Conservation (phyloP, 2,113 vertebrate genomes). For the Fukomys damarensis region DNA sequence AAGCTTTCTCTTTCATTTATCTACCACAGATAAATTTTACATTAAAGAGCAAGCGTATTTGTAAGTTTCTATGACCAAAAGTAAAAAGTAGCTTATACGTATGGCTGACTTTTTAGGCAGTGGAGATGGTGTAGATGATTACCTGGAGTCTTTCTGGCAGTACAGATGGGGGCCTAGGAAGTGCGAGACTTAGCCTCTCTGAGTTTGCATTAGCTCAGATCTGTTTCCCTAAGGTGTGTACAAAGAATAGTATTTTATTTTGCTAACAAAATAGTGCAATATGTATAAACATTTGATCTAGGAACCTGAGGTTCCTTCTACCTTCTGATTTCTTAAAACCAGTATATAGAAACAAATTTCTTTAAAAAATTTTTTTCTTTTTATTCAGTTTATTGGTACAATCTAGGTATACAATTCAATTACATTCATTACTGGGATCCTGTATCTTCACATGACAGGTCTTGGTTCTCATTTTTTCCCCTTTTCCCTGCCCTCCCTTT, state of each 20-base stretch:
- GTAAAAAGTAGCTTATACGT: background rate
- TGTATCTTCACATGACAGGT: too few relatives aligned
- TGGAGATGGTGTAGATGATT: background rate
- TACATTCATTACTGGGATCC: too few relatives aligned
- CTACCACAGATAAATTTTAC: background rate
- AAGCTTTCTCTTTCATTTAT: background rate
- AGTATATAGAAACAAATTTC: background rate
- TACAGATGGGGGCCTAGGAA: background rate
- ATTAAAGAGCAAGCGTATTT: background rate
- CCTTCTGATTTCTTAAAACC: constrained; percentile 22
- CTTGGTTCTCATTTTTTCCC: too few relatives aligned
- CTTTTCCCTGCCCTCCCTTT: too few relatives aligned
- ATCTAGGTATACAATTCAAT: too few relatives aligned
- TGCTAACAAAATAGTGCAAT: background rate
- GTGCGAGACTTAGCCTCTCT: background rate
- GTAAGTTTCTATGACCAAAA: background rate
- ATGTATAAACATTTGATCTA: background rate
- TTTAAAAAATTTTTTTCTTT: too few relatives aligned
- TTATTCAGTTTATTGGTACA: too few relatives aligned
- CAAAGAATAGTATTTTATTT: constrained; percentile 14
- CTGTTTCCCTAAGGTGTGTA: background rate
- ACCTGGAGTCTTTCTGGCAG: background rate
- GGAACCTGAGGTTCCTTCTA: background rate
- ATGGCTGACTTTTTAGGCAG: background rate
- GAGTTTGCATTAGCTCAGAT: background rate